These are phyloP conservation scores for Stomorhina lunata DNA, from an alignment of 2,888 invertebrate genomes.

Conservation along the genomic window DNA sequence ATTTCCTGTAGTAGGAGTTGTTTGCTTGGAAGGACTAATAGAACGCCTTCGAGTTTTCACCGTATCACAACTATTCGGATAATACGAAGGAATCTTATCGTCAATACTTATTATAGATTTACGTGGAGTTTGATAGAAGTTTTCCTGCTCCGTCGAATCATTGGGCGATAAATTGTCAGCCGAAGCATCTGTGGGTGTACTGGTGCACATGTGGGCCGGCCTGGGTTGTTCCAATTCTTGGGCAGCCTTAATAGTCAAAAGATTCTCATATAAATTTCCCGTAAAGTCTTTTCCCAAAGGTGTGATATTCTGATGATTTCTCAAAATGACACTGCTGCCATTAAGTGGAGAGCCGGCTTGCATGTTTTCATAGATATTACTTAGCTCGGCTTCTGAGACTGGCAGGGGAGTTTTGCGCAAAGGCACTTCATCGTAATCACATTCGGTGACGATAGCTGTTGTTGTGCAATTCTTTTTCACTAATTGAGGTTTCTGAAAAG, in stretches of 20 bases:
- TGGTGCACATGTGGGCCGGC: constrained; percentile 70
- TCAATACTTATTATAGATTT: constrained; percentile 78
- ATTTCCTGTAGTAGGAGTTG: constrained; percentile 16
- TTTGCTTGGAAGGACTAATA: constrained; percentile 64
- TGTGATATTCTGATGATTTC: constrained; percentile 31
- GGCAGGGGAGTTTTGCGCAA: constrained; percentile 34
- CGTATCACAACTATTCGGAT: constrained; percentile 79
- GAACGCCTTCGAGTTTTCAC: constrained; percentile 73
- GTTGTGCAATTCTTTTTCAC: background rate
- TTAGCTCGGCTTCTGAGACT: constrained; percentile 71
- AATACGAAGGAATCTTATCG: constrained; percentile 79
- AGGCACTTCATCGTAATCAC: constrained; percentile 51
- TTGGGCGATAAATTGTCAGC: constrained; percentile 41
- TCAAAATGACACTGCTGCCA: background rate
- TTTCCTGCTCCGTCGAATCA: constrained; percentile 68
- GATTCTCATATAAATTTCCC: constrained; percentile 76
- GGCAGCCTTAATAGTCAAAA: constrained; percentile 74
- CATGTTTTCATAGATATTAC: constrained; percentile 76
- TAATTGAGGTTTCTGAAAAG: background rate
- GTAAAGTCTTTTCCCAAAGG: constrained; percentile 65
- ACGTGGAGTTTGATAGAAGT: constrained; percentile 76
- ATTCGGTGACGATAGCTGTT: background rate
- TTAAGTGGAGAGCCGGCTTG: constrained; percentile 61
- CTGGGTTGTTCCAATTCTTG: constrained; percentile 72
- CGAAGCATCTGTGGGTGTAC: constrained; percentile 75